Conservation (phyloP, 2,797 vertebrate species). For the Danio kyathit region DNA sequence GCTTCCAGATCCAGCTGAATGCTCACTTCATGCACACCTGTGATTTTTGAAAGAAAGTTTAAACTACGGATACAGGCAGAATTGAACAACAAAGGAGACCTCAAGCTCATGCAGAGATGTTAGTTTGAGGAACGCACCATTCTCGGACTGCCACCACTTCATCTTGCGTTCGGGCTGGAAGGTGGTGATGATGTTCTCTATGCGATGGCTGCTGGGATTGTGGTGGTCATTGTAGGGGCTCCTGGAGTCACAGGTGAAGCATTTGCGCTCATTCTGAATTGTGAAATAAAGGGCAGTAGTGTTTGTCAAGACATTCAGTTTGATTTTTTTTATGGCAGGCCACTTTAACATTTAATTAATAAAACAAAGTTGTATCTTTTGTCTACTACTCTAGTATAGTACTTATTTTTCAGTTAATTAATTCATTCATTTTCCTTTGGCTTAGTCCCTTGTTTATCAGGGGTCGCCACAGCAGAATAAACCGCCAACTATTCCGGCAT, state of each 20-base stretch:
- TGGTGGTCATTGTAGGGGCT: conserved; percentile 76
- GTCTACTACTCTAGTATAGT: too few relatives aligned
- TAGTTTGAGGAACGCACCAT: conserved; percentile 72
- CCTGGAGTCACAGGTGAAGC: conserved; percentile 88
- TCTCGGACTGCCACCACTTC: conserved; percentile 93
- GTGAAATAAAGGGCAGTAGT: neutral
- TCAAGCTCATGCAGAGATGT: neutral
- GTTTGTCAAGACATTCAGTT: neutral
- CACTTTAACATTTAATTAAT: too few relatives aligned
- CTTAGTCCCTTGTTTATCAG: too few relatives aligned
- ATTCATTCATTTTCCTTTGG: too few relatives aligned
- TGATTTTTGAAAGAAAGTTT: conserved; percentile 17
- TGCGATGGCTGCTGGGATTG: conserved; percentile 84
- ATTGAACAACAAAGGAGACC: neutral
- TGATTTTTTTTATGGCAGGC: neutral
- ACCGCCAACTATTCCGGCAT: too few relatives aligned
- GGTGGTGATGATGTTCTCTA: conserved; percentile 86
- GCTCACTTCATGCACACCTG: conserved; percentile 84
- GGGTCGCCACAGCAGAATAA: too few relatives aligned
- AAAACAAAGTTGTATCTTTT: too few relatives aligned
- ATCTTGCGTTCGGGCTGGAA: conserved; percentile 83
- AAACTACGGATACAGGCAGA: neutral
- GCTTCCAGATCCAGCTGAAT: conserved; percentile 87
- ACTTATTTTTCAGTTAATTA: too few relatives aligned
- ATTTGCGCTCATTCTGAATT: conserved; percentile 85